phyloP scores from a whole-genome alignment of 2,888 invertebrate genomes.

The Phortica magna region DNA sequence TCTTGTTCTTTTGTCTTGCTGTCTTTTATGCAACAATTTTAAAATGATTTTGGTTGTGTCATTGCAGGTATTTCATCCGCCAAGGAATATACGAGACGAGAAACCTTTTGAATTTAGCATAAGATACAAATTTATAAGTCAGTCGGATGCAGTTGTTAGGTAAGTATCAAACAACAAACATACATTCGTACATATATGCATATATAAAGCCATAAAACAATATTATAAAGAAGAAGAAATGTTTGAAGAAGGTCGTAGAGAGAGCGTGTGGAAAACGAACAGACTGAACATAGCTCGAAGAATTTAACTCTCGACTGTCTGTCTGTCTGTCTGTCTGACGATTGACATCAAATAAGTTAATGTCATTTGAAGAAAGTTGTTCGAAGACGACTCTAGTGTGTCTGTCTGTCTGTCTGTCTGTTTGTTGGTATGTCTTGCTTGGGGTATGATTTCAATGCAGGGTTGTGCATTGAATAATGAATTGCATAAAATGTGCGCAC shows the following conservation, averaged over 20 bases:
- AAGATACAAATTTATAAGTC: slow-evolving; percentile 89
- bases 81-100: slow-evolving; percentile 83
- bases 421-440: background rate
- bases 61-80: slow-evolving; percentile 80
- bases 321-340: too few species aligned
- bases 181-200: background rate
- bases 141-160: slow-evolving; percentile 88
- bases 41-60: slow-evolving; percentile 31
- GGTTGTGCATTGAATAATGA: slow-evolving; percentile 6
- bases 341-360: slow-evolving; percentile 31
- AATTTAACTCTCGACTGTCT: too few species aligned
- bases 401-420: background rate
- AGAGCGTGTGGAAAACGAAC: too few species aligned
- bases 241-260: too few species aligned
- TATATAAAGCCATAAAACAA: slow-evolving; percentile 41
- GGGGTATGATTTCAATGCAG: background rate
- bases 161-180: slow-evolving; percentile 66
- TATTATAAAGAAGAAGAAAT: slow-evolving; percentile 29
- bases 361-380: background rate
- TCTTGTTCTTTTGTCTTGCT: slow-evolving; percentile 30
- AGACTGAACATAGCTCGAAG: too few species aligned
- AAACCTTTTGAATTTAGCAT: slow-evolving; percentile 89
- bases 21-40: slow-evolving; percentile 29
- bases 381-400: too few species aligned
- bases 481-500: background rate